Conservation (phyloP, 2,113 vertebrate species). For the Zootoca vivipara region DNA sequence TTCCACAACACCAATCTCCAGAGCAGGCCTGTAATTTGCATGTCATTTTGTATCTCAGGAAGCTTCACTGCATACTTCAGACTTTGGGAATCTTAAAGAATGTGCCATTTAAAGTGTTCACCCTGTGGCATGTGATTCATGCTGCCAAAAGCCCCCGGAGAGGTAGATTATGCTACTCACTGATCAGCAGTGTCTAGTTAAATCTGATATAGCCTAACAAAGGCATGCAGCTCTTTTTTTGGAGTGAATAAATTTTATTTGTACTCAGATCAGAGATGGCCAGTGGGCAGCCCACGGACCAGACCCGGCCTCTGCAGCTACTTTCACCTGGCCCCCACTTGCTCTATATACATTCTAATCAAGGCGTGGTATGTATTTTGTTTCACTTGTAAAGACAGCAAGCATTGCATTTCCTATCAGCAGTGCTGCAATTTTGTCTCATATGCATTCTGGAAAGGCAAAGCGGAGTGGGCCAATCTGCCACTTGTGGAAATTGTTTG, state of each 20-base stretch:
- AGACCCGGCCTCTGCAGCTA: neutral
- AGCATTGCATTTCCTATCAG: too few relatives aligned
- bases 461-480: too few relatives aligned
- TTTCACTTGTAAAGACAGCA: neutral
- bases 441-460: too few relatives aligned
- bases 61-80: neutral
- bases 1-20: conserved; percentile 14
- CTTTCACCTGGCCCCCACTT: too few relatives aligned
- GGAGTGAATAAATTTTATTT: neutral
- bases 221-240: neutral
- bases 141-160: neutral
- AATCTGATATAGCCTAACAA: neutral
- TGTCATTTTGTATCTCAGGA: neutral
- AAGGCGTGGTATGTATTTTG: neutral
- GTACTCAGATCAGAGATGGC: neutral
- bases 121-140: neutral
- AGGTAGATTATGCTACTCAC: neutral
- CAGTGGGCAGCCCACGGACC: neutral
- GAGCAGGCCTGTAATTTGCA: conserved; percentile 19
- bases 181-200: neutral
- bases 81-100: neutral
- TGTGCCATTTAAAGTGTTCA: neutral
- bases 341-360: neutral
- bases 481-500: neutral
- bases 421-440: too few relatives aligned